Conservation (phyloP, 2,888 invertebrate species). For the Machimus atricapillus region DNA sequence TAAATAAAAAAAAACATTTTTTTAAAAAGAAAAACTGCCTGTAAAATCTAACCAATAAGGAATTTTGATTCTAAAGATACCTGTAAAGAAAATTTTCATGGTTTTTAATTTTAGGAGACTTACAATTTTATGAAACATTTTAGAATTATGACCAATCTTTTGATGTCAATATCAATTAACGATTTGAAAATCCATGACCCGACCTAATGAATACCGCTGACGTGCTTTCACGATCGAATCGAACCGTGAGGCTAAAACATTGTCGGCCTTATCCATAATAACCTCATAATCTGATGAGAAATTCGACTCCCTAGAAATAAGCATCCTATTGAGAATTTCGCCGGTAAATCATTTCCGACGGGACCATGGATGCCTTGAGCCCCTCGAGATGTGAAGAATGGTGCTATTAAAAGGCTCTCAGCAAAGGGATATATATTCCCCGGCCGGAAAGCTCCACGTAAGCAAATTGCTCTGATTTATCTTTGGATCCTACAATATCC, state of each 20-base stretch:
- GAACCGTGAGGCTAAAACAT: neutral
- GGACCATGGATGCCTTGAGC: neutral
- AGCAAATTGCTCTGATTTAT: conserved; percentile 25
- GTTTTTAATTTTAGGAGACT: too few relatives aligned
- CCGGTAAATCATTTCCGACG: neutral
- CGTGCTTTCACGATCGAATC: neutral
- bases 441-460: conserved; percentile 14
- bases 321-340: neutral
- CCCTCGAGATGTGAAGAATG: neutral
- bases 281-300: conserved; percentile 3
- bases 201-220: neutral
- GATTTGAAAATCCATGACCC: neutral
- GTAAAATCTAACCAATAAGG: too few relatives aligned
- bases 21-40: too few relatives aligned
- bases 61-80: too few relatives aligned
- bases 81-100: too few relatives aligned
- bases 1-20: too few relatives aligned
- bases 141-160: neutral
- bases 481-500: neutral
- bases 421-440: conserved; percentile 11
- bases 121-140: neutral
- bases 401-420: neutral
- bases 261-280: neutral
- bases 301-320: neutral
- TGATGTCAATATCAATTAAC: neutral